These are phyloP conservation scores for Isoperla grammatica DNA, from an alignment of 2,888 invertebrate species.

Conservation along the genomic window DNA sequence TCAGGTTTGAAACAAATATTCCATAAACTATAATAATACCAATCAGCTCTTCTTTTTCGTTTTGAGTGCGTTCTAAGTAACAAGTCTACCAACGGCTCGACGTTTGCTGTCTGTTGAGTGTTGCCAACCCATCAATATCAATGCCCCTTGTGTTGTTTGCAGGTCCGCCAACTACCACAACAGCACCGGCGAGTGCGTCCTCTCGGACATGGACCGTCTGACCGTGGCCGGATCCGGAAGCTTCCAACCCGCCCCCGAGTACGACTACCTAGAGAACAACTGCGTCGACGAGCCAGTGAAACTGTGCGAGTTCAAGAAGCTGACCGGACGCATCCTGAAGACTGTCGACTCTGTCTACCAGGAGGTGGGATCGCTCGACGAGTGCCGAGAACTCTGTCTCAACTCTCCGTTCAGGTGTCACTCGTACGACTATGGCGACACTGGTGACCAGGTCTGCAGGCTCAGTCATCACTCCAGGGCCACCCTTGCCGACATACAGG, in stretches of 20 bases:
- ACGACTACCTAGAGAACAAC: constrained; percentile 73
- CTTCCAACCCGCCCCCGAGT: constrained; percentile 58
- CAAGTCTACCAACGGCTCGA: too few relatives aligned
- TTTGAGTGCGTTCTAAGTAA: too few relatives aligned
- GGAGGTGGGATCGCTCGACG: constrained; percentile 79
- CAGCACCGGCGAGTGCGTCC: constrained; percentile 75
- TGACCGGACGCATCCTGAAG: constrained; percentile 81
- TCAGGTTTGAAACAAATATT: too few relatives aligned
- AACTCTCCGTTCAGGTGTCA: constrained; percentile 88
- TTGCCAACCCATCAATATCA: too few relatives aligned
- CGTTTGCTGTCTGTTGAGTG: too few relatives aligned
- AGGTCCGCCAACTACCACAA: constrained; percentile 90
- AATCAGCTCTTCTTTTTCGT: too few relatives aligned
- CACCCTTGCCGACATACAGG: constrained; percentile 82
- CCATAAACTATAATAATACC: too few relatives aligned
- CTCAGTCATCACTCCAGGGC: constrained; percentile 87
- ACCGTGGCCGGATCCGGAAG: constrained; percentile 77
- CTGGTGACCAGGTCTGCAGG: constrained; percentile 88
- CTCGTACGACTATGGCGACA: constrained; percentile 90
- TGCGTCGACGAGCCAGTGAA: constrained; percentile 68
- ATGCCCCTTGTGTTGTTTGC: constrained; percentile 34
- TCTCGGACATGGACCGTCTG: constrained; percentile 88
- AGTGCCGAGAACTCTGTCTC: constrained; percentile 82
- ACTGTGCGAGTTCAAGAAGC: constrained; percentile 89
- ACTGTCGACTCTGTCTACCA: constrained; percentile 92